Conservation (phyloP, 1,140 invertebrate species). For the Trachymyrmex cornetzi region DNA sequence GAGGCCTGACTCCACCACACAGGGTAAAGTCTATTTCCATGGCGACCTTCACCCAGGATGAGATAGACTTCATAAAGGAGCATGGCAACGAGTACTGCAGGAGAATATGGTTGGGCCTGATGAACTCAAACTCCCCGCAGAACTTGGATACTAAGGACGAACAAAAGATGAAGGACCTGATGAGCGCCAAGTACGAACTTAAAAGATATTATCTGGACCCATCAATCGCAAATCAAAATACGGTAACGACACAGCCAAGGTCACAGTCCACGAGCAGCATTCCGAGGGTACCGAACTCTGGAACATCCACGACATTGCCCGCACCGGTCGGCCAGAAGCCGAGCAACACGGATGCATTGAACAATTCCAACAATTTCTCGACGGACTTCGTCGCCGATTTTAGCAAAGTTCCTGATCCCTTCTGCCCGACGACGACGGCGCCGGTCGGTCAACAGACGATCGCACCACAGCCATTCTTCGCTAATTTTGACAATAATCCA, state of each 20-base stretch:
- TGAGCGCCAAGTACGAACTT: conserved; percentile 97
- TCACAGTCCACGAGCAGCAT: conserved; percentile 70
- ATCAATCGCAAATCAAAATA: conserved; percentile 85
- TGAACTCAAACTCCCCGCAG: conserved; percentile 87
- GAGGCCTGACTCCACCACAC: conserved; percentile 98
- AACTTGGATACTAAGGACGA: conserved; percentile 92
- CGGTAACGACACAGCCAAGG: conserved; percentile 45
- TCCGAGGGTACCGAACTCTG: conserved; percentile 80
- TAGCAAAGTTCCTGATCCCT: conserved; percentile 86
- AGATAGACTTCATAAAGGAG: conserved; percentile 96
- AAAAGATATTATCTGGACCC: conserved; percentile 93
- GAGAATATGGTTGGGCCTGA: conserved; percentile 95
- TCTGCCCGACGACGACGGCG: conserved; percentile 77
- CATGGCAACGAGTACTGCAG: conserved; percentile 98
- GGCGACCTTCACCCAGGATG: conserved; percentile 98
- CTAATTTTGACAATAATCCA: conserved; percentile 92
- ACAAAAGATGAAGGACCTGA: conserved; percentile 95
- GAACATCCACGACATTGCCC: conserved; percentile 71
- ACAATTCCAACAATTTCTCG: conserved; percentile 84
- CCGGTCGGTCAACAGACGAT: conserved; percentile 78
- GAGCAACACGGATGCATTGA: conserved; percentile 73
- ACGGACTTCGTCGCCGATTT: conserved; percentile 90
- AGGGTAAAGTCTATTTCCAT: conserved; percentile 99
- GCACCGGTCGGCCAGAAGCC: conserved; percentile 66
- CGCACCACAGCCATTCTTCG: conserved; percentile 88